Evolutionary conservation across 2,797 vertebrate species (phyloP).

Genomic region (Pogonophryne albipinna): DNA sequence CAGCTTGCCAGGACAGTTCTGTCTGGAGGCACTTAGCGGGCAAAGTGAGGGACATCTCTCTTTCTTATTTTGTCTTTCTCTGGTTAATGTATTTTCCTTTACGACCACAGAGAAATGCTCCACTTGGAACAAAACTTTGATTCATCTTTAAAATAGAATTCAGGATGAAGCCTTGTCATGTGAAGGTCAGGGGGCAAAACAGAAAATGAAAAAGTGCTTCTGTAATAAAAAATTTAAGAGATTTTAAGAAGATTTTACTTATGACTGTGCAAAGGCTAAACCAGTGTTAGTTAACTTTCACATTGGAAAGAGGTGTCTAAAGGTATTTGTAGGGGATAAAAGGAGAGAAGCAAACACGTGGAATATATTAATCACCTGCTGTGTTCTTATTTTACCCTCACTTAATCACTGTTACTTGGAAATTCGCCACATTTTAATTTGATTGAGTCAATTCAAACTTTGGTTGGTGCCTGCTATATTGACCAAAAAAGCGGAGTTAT

Average conservation of each 20-base stretch:
- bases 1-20: constrained; percentile 61
- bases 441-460: too few relatives aligned
- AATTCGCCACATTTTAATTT: too few relatives aligned
- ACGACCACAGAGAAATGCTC: constrained; percentile 9
- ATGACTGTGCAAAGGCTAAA: not conserved
- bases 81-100: constrained; percentile 9
- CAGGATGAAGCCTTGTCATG: not conserved
- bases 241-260: too few relatives aligned
- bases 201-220: not conserved
- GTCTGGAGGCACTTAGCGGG: constrained; percentile 56
- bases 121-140: not conserved
- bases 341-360: not conserved
- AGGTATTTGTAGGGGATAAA: not conserved
- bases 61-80: constrained; percentile 3
- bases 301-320: not conserved
- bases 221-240: too few relatives aligned
- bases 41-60: constrained; percentile 26
- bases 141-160: constrained; percentile 1
- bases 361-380: not conserved
- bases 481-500: too few relatives aligned
- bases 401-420: not conserved
- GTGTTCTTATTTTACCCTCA: not conserved
- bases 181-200: constrained; percentile 7
- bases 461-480: too few relatives aligned
- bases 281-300: not conserved